These are phyloP conservation scores for Hyposmocoma kahamanoa DNA, from an alignment of 1,140 invertebrate species.

Conservation along the genomic window DNA sequence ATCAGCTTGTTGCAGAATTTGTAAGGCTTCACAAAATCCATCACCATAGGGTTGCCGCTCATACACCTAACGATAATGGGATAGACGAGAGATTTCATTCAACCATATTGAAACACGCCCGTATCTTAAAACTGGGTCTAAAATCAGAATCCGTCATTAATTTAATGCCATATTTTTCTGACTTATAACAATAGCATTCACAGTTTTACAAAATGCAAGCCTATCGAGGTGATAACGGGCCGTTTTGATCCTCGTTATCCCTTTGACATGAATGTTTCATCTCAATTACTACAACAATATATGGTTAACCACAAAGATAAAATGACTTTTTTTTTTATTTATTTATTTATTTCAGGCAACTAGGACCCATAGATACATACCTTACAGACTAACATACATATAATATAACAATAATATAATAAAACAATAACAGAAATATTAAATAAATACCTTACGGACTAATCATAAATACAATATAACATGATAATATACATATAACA, in stretches of 20 bases:
- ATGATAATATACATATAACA: too few relatives aligned
- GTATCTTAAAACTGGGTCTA: not conserved
- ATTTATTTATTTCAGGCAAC: too few relatives aligned
- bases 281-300: slow-evolving; percentile 2
- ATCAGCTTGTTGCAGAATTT: too few relatives aligned
- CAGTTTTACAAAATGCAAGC: not conserved
- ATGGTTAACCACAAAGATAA: not conserved
- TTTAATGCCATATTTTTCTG: not conserved
- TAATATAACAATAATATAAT: too few relatives aligned
- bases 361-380: too few relatives aligned
- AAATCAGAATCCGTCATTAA: not conserved
- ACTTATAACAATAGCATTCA: slow-evolving; percentile 1
- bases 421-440: too few relatives aligned
- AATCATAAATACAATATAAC: too few relatives aligned
- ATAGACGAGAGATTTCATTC: slow-evolving; percentile 2
- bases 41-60: too few relatives aligned
- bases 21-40: too few relatives aligned
- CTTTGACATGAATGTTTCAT: slow-evolving; percentile 2
- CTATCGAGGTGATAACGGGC: not conserved
- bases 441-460: too few relatives aligned
- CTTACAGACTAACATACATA: too few relatives aligned
- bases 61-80: slow-evolving; percentile 3
- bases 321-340: too few relatives aligned
- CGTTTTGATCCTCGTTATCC: slow-evolving; percentile 7
- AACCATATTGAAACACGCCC: not conserved